Evolutionary conservation across 2,888 invertebrate species (phyloP).

Genomic region (Tinea pellionella): DNA sequence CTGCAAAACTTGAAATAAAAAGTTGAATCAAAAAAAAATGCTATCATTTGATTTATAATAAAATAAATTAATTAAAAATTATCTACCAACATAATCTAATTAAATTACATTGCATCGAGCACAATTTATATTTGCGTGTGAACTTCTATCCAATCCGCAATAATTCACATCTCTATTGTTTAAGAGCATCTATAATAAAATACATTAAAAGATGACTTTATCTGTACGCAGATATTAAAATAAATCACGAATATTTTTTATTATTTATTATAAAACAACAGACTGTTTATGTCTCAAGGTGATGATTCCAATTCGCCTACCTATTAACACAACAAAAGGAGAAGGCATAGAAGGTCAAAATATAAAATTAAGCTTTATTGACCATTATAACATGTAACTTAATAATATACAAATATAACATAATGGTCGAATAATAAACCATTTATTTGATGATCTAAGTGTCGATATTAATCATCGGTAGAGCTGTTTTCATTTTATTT

Average conservation of each 20-base stretch:
- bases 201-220: not conserved
- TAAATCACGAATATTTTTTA: too few relatives aligned
- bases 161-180: not conserved
- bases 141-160: not conserved
- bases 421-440: not conserved
- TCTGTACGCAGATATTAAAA: too few relatives aligned
- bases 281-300: not conserved
- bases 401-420: not conserved
- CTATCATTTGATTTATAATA: too few relatives aligned
- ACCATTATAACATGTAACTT: not conserved
- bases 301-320: not conserved
- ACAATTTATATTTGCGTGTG: not conserved
- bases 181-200: not conserved
- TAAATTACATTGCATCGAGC: not conserved
- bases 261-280: too few relatives aligned
- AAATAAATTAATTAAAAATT: too few relatives aligned
- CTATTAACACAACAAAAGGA: conserved; percentile 1
- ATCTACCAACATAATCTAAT: too few relatives aligned
- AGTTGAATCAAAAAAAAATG: too few relatives aligned
- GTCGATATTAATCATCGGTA: too few relatives aligned
- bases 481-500: too few relatives aligned
- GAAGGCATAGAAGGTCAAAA: not conserved
- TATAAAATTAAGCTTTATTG: not conserved
- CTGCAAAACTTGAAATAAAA: too few relatives aligned
- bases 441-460: not conserved